A percentile compares a stretch with the other conserved stretches of the same genome.
Conservation (phyloP, 2,113 vertebrate species). For the Eolophus roseicapilla region DNA sequence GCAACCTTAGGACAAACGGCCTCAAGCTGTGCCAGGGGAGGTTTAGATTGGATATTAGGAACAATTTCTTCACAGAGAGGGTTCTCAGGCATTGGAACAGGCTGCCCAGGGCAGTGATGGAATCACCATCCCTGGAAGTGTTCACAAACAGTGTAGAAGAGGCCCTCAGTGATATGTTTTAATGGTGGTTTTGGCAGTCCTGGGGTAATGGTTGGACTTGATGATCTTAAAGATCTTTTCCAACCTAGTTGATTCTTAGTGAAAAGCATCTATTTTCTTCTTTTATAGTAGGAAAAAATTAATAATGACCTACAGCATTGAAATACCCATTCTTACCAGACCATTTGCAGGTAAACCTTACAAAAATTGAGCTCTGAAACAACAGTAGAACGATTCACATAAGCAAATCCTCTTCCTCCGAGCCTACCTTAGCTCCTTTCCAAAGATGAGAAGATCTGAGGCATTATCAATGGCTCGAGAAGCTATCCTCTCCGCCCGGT, state of each 20-base stretch:
- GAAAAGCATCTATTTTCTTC: background rate
- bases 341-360: background rate
- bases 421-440: slow-evolving; percentile 89
- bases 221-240: background rate
- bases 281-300: background rate
- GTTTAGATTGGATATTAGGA: background rate
- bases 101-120: background rate
- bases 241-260: background rate
- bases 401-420: background rate
- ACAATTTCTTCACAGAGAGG: background rate
- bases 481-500: slow-evolving; percentile 88
- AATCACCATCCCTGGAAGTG: background rate
- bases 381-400: fast-evolving
- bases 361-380: background rate
- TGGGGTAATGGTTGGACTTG: background rate
- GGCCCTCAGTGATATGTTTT: background rate
- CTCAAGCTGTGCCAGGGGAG: background rate
- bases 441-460: slow-evolving; percentile 90
- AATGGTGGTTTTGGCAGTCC: background rate
- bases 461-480: slow-evolving; percentile 90
- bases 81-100: background rate
- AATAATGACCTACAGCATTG: background rate
- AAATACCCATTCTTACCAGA: background rate
- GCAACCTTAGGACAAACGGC: background rate
- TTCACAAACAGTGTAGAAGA: background rate